These are phyloP conservation scores for Hydrolagus colliei DNA, from an alignment of 2,797 vertebrate species.

Conservation along the genomic window DNA sequence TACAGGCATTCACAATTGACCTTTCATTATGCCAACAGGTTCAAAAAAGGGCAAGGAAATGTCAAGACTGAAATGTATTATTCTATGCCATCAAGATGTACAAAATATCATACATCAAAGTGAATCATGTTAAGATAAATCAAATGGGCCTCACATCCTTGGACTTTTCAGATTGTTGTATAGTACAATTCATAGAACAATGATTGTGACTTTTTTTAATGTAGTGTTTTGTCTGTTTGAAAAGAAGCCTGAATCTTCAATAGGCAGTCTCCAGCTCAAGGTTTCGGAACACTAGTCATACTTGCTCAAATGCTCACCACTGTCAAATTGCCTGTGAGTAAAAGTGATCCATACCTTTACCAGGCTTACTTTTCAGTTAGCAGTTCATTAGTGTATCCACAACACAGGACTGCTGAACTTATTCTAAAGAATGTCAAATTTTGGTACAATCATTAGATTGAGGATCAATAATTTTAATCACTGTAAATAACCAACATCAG, in stretches of 20 bases:
- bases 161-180: neutral
- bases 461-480: no score
- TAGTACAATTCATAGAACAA: neutral
- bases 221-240: neutral
- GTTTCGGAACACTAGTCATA: no score
- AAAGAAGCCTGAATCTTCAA: neutral
- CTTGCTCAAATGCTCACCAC: no score
- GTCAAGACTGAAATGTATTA: conserved; percentile 46
- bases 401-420: no score
- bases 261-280: neutral
- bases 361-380: no score
- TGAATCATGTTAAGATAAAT: conserved; percentile 33
- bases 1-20: conserved; percentile 39
- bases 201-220: neutral
- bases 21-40: conserved; percentile 45
- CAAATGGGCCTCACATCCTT: conserved; percentile 30
- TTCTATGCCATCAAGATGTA: conserved; percentile 46
- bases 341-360: no score
- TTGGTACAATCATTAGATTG: no score
- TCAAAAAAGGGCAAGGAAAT: conserved; percentile 53
- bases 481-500: no score
- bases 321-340: no score
- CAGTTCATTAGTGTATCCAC: no score
- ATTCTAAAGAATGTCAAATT: no score
- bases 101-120: conserved; percentile 43